Percentiles rank a stretch among this genome's conserved stretches.
Conservation (phyloP, 2,797 vertebrate genomes). For the Antrozous pallidus region DNA sequence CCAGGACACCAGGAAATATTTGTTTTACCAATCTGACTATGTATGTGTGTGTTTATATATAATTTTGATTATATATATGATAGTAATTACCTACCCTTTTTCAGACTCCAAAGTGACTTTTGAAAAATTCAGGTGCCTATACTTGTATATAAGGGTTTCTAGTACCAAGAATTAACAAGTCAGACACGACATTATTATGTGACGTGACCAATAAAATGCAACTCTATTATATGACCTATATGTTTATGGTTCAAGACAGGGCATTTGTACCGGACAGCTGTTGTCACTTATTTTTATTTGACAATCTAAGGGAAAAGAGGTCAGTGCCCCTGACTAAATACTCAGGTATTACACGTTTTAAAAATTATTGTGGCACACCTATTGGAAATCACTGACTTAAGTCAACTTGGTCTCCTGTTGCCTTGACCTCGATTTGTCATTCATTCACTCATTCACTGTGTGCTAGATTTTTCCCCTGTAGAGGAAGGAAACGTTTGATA, state of each 20-base stretch:
- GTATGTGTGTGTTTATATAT: background rate
- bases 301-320: background rate
- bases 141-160: background rate
- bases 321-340: background rate
- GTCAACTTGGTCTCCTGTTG: background rate
- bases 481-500: constrained; percentile 10
- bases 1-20: background rate
- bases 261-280: background rate
- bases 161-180: background rate
- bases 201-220: background rate
- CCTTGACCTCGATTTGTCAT: background rate
- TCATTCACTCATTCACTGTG: background rate
- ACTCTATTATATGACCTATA: background rate
- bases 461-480: background rate
- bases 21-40: background rate
- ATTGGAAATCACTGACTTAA: background rate
- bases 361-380: background rate
- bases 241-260: background rate
- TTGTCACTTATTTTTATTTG: background rate
- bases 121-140: background rate
- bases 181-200: background rate
- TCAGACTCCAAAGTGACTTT: background rate
- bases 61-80: background rate
- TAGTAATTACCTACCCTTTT: background rate
- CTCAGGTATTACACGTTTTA: background rate